A percentile compares a stretch with the other conserved stretches of the same genome.
phyloP scores from a whole-genome alignment of 2,797 vertebrate species.

The Tragelaphus oryx region DNA sequence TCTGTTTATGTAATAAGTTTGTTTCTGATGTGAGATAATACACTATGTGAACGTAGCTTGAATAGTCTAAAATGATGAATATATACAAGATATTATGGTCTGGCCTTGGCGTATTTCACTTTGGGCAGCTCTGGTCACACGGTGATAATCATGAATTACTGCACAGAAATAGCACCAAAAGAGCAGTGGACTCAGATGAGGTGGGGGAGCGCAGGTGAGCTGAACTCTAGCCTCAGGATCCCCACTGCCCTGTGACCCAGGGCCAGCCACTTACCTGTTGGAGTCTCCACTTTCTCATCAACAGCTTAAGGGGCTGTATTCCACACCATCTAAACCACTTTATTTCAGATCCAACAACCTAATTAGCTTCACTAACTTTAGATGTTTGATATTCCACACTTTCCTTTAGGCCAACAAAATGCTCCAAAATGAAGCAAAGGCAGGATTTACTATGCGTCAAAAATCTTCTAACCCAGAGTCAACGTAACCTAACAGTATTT shows the following conservation, averaged over 20 bases:
- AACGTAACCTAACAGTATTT: slow-evolving; percentile 56
- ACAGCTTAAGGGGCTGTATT: not conserved
- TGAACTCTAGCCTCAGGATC: not conserved
- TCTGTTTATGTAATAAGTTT: not conserved
- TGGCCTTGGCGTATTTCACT: not conserved
- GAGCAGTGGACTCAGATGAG: not conserved
- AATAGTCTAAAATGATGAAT: not conserved
- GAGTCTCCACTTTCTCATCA: not conserved
- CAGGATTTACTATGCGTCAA: slow-evolving; percentile 47
- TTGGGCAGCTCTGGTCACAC: not conserved
- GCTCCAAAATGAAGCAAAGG: slow-evolving; percentile 48
- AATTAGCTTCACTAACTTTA: not conserved
- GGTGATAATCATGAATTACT: not conserved
- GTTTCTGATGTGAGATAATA: not conserved
- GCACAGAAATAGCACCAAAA: not conserved
- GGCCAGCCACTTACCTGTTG: not conserved
- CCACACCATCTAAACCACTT: not conserved
- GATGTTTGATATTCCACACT: not conserved
- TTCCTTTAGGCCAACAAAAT: not conserved
- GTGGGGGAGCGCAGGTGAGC: accelerated
- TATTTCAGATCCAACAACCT: not conserved
- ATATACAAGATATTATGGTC: not conserved
- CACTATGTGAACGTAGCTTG: not conserved
- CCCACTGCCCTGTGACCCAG: not conserved
- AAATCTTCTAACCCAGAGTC: slow-evolving; percentile 46